These are phyloP conservation scores for Stenichneumon culpator DNA, from an alignment of 2,888 invertebrate genomes.

Conservation along the genomic window DNA sequence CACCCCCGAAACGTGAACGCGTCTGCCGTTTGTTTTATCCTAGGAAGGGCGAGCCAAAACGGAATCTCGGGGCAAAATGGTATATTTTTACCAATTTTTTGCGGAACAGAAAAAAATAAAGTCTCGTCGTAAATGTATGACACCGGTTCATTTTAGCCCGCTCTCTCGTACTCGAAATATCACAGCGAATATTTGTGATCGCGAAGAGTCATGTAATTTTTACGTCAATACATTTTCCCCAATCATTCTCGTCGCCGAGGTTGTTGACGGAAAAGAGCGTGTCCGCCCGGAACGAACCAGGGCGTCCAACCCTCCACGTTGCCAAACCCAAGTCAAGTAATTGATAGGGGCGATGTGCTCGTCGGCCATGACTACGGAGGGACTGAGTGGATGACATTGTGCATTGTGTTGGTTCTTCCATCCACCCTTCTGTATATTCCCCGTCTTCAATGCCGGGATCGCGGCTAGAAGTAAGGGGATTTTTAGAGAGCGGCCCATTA, in stretches of 20 bases:
- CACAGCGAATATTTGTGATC: slow-evolving; percentile 1
- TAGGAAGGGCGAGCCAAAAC: slow-evolving; percentile 1
- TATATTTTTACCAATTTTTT: no score
- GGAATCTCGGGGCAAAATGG: no score
- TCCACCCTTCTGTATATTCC: slow-evolving; percentile 48
- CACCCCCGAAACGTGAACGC: background rate
- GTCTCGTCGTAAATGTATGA: no score
- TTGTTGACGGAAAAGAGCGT: slow-evolving; percentile 40
- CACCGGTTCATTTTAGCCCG: no score
- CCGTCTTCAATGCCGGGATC: slow-evolving; percentile 49
- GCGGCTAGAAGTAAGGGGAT: slow-evolving; percentile 40
- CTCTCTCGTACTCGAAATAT: background rate
- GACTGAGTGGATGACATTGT: slow-evolving; percentile 64
- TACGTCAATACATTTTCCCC: slow-evolving; percentile 39
- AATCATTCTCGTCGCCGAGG: slow-evolving; percentile 32
- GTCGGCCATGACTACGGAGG: slow-evolving; percentile 48
- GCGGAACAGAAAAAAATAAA: no score
- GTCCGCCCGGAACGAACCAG: slow-evolving; percentile 44
- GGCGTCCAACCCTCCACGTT: slow-evolving; percentile 6
- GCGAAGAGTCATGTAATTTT: slow-evolving; percentile 13
- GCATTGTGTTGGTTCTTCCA: slow-evolving; percentile 56
- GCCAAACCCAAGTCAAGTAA: slow-evolving; percentile 53
- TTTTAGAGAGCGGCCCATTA: slow-evolving; percentile 46
- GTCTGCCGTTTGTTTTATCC: slow-evolving; percentile 15
- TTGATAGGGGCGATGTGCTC: slow-evolving; percentile 65